These are phyloP conservation scores for Margarornis squamiger DNA, from an alignment of 2,797 vertebrate genomes.

Conservation along the genomic window DNA sequence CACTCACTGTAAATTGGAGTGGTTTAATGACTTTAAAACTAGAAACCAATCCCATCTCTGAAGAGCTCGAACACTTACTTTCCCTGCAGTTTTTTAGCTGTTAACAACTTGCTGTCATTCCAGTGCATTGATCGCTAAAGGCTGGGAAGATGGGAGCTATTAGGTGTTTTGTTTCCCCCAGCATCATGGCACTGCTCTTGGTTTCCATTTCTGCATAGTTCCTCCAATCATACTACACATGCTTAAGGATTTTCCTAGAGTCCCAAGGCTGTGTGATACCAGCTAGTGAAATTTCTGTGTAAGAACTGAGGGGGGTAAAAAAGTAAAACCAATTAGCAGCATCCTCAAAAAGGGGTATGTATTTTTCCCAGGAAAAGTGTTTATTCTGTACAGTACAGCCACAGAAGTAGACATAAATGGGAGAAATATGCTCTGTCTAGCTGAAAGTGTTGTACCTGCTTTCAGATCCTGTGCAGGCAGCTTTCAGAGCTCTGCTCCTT, in stretches of 20 bases:
- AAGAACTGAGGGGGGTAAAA: background rate
- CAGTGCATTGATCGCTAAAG: background rate
- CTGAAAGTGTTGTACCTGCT: background rate
- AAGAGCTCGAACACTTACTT: background rate
- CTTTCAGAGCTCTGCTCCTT: background rate
- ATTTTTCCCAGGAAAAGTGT: background rate
- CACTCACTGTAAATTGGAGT: background rate
- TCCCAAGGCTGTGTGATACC: background rate
- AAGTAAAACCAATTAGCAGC: background rate
- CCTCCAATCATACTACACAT: fast-evolving
- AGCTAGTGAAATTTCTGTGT: background rate
- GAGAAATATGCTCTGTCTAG: background rate
- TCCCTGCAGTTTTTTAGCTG: background rate
- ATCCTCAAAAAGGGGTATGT: background rate
- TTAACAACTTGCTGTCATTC: background rate
- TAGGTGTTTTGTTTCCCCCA: background rate
- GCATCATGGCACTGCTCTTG: background rate
- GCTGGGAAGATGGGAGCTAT: background rate
- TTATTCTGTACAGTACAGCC: background rate
- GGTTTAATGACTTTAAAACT: background rate
- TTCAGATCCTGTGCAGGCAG: background rate
- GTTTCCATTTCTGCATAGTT: background rate
- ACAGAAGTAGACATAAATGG: background rate
- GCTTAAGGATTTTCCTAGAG: background rate
- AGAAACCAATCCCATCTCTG: background rate